Evolutionary conservation across 2,888 invertebrate genomes (phyloP).

Genomic region (Griposia aprilina): DNA sequence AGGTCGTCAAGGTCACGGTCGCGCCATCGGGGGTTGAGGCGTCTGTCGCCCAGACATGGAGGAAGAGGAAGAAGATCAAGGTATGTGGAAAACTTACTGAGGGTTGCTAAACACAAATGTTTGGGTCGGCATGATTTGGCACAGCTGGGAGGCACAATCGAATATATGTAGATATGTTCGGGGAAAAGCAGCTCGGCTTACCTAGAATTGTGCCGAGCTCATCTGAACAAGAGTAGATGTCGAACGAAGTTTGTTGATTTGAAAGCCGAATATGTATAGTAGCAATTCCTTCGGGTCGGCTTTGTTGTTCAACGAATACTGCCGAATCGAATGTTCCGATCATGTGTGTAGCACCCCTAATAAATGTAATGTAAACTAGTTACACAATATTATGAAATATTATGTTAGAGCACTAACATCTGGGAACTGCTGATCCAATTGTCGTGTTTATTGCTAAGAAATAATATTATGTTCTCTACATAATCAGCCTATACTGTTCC

Average conservation of each 20-base stretch:
- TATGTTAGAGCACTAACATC: neutral
- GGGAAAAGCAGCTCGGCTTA: neutral
- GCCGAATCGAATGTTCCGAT: neutral
- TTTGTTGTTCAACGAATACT: neutral
- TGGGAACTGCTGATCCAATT: neutral
- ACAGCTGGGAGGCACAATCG: neutral
- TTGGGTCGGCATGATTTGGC: neutral
- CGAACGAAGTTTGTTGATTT: neutral
- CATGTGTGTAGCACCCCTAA: neutral
- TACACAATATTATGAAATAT: neutral
- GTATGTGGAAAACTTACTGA: slow-evolving; percentile 65
- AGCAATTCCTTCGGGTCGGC: neutral
- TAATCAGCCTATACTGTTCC: too few relatives aligned
- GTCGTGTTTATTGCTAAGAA: neutral
- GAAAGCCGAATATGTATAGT: neutral
- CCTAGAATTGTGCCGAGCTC: neutral
- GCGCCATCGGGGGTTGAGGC: slow-evolving; percentile 68
- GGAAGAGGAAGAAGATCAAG: slow-evolving; percentile 80
- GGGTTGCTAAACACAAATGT: neutral
- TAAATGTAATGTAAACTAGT: neutral
- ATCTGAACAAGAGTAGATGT: neutral
- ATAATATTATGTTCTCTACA: neutral
- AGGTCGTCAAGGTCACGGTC: slow-evolving; percentile 72
- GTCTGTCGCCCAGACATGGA: slow-evolving; percentile 79
- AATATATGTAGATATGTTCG: too few relatives aligned